phyloP scores from a whole-genome alignment of 2,797 vertebrate species.

The Anguilla megastoma region DNA sequence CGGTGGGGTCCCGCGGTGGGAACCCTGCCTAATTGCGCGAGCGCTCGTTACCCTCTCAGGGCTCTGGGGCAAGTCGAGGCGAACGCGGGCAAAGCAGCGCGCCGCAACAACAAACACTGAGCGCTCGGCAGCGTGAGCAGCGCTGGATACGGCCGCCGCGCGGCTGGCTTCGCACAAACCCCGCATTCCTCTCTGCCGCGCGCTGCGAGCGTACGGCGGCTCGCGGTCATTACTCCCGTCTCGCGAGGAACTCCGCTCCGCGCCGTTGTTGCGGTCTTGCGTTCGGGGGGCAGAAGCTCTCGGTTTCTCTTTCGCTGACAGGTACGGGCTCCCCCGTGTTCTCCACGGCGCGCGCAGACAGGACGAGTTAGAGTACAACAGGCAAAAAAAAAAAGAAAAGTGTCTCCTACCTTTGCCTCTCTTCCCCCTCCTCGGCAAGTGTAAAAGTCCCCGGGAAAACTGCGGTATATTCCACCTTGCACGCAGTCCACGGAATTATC shows the following conservation, averaged over 20 bases:
- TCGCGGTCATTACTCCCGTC: not conserved
- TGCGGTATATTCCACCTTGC: conserved; percentile 66
- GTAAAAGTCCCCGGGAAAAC: conserved; percentile 36
- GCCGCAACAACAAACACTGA: not conserved
- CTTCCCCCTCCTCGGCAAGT: conserved; percentile 23
- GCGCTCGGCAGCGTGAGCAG: not conserved
- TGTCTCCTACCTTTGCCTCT: conserved; percentile 26
- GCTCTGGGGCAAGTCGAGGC: conserved; percentile 7
- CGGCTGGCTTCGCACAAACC: not conserved
- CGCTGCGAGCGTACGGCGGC: not conserved
- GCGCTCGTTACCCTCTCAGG: not conserved
- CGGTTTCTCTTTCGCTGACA: conserved; percentile 59
- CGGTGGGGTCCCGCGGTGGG: not conserved
- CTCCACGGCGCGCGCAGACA: not conserved
- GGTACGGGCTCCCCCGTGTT: conserved; percentile 41
- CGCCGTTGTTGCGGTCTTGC: not conserved
- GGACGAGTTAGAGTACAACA: not conserved
- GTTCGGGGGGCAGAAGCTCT: conserved; percentile 29
- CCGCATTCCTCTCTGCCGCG: not conserved
- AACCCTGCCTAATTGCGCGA: conserved; percentile 4
- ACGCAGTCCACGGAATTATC: conserved; percentile 54
- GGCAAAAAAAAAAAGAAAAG: not conserved
- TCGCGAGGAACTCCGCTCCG: not conserved
- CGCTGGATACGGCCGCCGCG: not conserved
- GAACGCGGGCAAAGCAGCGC: not conserved